A percentile compares a stretch with the other conserved stretches of the same genome.
phyloP scores from a whole-genome alignment of 2,113 vertebrate genomes.

The Callospermophilus lateralis region DNA sequence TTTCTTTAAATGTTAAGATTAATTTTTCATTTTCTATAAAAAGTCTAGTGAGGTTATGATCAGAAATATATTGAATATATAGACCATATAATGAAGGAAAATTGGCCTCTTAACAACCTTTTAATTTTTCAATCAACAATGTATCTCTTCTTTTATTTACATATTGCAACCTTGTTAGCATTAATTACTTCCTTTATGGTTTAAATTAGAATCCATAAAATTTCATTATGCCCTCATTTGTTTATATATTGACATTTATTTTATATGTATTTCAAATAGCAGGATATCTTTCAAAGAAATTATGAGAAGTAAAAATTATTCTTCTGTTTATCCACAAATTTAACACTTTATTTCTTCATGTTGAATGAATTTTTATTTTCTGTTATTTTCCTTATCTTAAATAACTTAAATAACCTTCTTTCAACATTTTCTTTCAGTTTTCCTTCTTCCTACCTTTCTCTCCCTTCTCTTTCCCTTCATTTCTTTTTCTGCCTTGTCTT shows the following conservation, averaged over 20 bases:
- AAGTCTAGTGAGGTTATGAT: background rate
- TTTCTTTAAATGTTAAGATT: slow-evolving; percentile 24
- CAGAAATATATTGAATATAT: background rate
- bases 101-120: background rate
- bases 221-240: background rate
- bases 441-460: background rate
- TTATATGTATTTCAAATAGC: background rate
- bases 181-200: background rate
- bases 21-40: background rate
- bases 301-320: background rate
- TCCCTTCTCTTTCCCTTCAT: no score
- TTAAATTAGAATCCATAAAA: slow-evolving; percentile 41
- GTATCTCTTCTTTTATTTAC: background rate
- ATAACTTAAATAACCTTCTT: background rate
- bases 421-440: background rate
- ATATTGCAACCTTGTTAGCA: background rate
- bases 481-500: no score
- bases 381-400: background rate
- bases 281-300: slow-evolving; percentile 15
- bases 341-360: slow-evolving; percentile 42
- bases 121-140: background rate
- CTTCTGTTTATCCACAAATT: background rate
- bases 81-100: background rate
- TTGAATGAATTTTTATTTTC: slow-evolving; percentile 10
- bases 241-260: background rate